Evolutionary conservation across 2,113 vertebrate genomes (phyloP).

Genomic region (Callipepla squamata): DNA sequence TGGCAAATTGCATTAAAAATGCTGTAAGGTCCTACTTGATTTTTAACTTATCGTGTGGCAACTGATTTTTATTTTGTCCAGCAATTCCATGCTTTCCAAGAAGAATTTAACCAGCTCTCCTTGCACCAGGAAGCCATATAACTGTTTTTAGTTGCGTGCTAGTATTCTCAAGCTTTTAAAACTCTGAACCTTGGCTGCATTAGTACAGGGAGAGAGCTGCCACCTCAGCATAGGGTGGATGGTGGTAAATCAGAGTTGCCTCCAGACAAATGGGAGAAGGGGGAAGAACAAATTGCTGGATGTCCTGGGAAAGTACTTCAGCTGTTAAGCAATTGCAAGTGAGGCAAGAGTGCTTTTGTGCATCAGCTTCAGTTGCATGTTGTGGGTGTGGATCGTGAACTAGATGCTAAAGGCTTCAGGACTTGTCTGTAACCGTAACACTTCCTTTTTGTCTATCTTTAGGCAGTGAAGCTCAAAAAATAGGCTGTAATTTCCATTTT

Average conservation of each 20-base stretch:
- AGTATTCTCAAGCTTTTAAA: not conserved
- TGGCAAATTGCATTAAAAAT: not conserved
- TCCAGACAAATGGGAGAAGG: not conserved
- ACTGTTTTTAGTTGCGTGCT: not conserved
- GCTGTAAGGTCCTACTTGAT: not conserved
- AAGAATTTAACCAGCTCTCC: not conserved
- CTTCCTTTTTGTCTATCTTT: not conserved
- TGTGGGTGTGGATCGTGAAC: not conserved
- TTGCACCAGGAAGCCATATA: not conserved
- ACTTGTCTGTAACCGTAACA: not conserved
- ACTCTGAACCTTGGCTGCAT: not conserved
- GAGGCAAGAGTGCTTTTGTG: not conserved
- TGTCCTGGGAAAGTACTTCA: slow-evolving; percentile 1
- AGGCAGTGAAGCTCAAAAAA: not conserved
- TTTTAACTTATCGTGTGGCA: not conserved
- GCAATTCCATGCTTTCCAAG: not conserved
- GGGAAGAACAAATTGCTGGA: not conserved
- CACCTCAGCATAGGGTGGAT: not conserved
- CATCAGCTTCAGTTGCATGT: rapidly evolving
- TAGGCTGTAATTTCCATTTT: not conserved
- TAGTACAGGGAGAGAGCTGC: not conserved
- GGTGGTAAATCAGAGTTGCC: not conserved
- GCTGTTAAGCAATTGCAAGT: not conserved
- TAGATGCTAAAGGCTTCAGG: not conserved
- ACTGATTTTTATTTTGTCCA: rapidly evolving